Base-by-base conservation (phyloP, 2,797 vertebrate genomes). In the Falco novaeseelandiae region DNA sequence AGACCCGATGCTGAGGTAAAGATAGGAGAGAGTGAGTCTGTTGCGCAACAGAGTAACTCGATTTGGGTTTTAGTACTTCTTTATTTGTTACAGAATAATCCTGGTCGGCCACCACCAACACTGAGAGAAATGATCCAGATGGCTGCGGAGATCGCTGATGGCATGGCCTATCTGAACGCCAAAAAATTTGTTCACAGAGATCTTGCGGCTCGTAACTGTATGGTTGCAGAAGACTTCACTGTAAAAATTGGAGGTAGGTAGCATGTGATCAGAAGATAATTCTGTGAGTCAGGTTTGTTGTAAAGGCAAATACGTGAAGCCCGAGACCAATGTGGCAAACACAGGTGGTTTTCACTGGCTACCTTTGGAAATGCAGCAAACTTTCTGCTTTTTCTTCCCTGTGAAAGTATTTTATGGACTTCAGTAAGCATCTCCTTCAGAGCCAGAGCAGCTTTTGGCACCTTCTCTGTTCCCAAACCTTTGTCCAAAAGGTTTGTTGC, bases 101-200 rank as follows among this genome's bases (percentile, higher is more conserved):
- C 99, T 0, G 99, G 99, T 8, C 98, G 98, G 4, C 98, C 98
- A 0, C 99, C 99, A 0, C 99, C 99, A 0, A 99, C 98, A 0
- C 98, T 99, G 83, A 98, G 98, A 88, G 99, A 99, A 96, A 99
- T 99, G 98, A 99, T 99, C 82, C 99, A 99, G 98, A 99, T 99
- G 99, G 98, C 99, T 0, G 99, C 99, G 0, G 99, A 99, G 97
- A 99, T 99, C 5, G 99, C 99, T 0, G 99, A 99, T 0, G 99
- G 99, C 74, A 99, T 99, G 99, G 99, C 99, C 10, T 99, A 99
- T 97, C 98, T 99, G 96, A 99, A 99, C 0, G 99, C 99, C 96
- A 99, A 99, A 95, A 99, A 99, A 94, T 99, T 99, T 54, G 99
- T 99, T 76, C 99, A 99, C 98, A 98, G 99, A 92, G 99, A 99